Base-by-base conservation (phyloP, 2,888 invertebrate species). In the Boloria selene region DNA sequence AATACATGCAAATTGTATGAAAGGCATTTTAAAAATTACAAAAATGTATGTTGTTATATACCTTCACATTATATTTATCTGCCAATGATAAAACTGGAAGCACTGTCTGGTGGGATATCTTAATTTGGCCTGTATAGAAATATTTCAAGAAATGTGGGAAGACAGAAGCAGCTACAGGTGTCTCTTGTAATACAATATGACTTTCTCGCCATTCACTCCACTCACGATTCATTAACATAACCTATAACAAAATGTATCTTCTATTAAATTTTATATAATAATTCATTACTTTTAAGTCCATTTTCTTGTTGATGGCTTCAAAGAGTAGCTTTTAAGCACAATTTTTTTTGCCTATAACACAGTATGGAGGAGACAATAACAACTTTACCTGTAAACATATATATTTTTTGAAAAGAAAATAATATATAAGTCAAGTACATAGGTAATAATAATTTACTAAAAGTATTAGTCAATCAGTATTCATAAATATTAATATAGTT, bases 51-150 rank as follows among this genome's bases (percentile, higher is more conserved):
- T 61, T 51, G 59, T 13, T 59, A 14, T 52, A 49, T 84, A 95
- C 96, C 93, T 95, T 96, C 14, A 98, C 97, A 90, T 98, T 97
- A 87, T 98, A 98, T 88, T 98, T 98, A 86, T 98, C 98, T 50
- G 98, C 98, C 65, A 98, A 90, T 13, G 96, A 96, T 61, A 98
- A 92, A 74, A 98, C 95, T 6, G 98, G 97, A 88, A 98, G 94
- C 58, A 97, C 98, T 69, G 96, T 96, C 62, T 94, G 94, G 73
- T 97, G 95, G 6, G 96, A 96, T 78, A 98, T 96, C 77, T 95
- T 94, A 74, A 98, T 96, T 87, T 96, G 95, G 50, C 98, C 98
- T 0, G 97, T 97, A 89, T 98, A 98, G 81, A 98, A 94, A 82
- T 96, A 96, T 86, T 96, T 96, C 26, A 98, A 92, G 86, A 98